Base-by-base conservation (phyloP, 2,888 invertebrate genomes). In the Chymomyza caudatula region DNA sequence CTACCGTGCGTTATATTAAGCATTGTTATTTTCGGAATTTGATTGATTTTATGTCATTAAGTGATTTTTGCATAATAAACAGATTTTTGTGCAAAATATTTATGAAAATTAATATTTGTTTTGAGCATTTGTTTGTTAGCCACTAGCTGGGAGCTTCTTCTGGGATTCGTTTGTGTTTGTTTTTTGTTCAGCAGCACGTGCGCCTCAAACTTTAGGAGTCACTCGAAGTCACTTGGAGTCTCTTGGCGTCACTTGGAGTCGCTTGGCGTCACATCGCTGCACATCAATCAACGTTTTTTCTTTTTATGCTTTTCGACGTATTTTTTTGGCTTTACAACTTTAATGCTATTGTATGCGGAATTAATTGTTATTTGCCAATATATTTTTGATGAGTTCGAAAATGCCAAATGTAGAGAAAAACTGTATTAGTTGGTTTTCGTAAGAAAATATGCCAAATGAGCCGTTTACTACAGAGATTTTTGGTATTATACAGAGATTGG, bases 11-110 rank as follows among this genome's bases (percentile, higher is more conserved):
- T 20, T 13, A 66, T 68, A 68, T 69, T 65, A 13, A 11, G 22
- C 65, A 74, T 76, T 71, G 74, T 77, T 67, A 29, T 56, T 60
- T 51, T n/a, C 25, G 56, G 63, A 63, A 23, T 58, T 73, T 77
- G 73, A 77, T 77, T 77, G 77, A 76, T 76, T 69, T 64, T 65
- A 65, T 54, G 65, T 63, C 64, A 68, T 73, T 72, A 73, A 37
- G 15, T 66, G 66, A 66, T 64, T 63, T 76, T 65, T 65, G 74
- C 69, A 76, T 77, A 72, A 74, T 65, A 68, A 73, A 64, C 19
- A 17, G 29, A 51, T 44, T 20, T 44, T 63, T 63, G 37, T 53
- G 63, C 54, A 29, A 54, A 61, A 57, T 15, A 20, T 51, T 51
- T 63, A 52, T 47, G 25, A 22, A 55, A 58, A 53, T 44, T 19